phyloP scores from a whole-genome alignment of 2,113 vertebrate species.

The Apteryx owenii region DNA sequence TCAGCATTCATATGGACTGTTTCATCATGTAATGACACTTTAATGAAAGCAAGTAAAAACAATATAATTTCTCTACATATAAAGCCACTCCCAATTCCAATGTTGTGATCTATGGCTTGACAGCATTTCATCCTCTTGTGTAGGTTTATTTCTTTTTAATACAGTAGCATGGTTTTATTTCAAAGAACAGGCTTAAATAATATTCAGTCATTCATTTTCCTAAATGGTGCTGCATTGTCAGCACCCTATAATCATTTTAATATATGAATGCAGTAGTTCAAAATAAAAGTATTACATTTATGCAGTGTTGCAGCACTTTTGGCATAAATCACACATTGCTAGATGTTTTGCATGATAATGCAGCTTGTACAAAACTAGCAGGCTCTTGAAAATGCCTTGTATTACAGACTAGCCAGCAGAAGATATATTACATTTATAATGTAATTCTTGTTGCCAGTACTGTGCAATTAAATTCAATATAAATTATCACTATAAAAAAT shows the following conservation, averaged over 20 bases:
- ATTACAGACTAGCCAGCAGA: neutral
- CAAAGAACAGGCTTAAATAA: constrained; percentile 70
- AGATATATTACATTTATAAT: constrained; percentile 32
- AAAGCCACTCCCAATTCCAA: constrained; percentile 22
- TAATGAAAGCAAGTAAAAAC: constrained; percentile 16
- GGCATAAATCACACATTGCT: constrained; percentile 31
- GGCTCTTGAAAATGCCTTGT: neutral
- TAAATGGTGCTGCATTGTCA: neutral
- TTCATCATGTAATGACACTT: neutral
- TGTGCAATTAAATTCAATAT: constrained; percentile 12
- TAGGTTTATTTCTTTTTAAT: neutral
- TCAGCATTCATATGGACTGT: neutral
- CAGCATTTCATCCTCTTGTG: constrained; percentile 66
- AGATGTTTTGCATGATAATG: constrained; percentile 46
- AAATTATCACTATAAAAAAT: constrained; percentile 11
- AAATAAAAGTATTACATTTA: constrained; percentile 33
- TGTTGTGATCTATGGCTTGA: constrained; percentile 70
- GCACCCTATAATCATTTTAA: constrained; percentile 66
- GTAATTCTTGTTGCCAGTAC: neutral
- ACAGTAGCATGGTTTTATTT: constrained; percentile 28
- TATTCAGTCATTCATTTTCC: constrained; percentile 37
- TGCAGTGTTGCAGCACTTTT: constrained; percentile 2
- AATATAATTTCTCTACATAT: neutral
- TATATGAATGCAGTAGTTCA: neutral
- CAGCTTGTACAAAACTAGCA: constrained; percentile 18